Percentiles rank a stretch among this genome's conserved stretches.
phyloP scores from a whole-genome alignment of 2,888 invertebrate species.

The Caenorhabditis sp. region DNA sequence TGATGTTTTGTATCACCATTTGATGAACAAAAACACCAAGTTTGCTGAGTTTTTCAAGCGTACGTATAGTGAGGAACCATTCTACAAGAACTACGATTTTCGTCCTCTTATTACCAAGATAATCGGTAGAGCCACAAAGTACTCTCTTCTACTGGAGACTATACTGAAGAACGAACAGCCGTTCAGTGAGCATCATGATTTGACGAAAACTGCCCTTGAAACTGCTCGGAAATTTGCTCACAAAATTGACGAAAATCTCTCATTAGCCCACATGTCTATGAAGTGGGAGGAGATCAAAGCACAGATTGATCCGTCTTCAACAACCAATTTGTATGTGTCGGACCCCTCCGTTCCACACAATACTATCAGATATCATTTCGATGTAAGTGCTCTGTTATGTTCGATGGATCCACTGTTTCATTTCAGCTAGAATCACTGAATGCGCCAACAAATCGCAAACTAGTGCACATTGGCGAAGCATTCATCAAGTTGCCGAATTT shows the following conservation, averaged over 20 bases:
- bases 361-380: slow-evolving; percentile 50
- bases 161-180: slow-evolving; percentile 69
- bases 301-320: slow-evolving; percentile 61
- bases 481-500: slow-evolving; percentile 39
- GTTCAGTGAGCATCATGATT: slow-evolving; percentile 52
- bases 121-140: slow-evolving; percentile 72
- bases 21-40: slow-evolving; percentile 63
- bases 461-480: slow-evolving; percentile 56
- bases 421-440: slow-evolving; percentile 52
- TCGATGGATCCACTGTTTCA: background rate
- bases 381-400: slow-evolving; percentile 31
- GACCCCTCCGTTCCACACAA: slow-evolving; percentile 56
- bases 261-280: slow-evolving; percentile 68
- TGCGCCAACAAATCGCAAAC: slow-evolving; percentile 38
- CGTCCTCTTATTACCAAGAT: slow-evolving; percentile 71
- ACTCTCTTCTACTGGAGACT: slow-evolving; percentile 70
- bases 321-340: slow-evolving; percentile 58
- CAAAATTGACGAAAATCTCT: slow-evolving; percentile 71
- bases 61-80: slow-evolving; percentile 54
- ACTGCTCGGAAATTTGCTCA: slow-evolving; percentile 69
- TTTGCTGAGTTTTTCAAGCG: slow-evolving; percentile 69
- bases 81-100: slow-evolving; percentile 70
- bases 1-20: slow-evolving; percentile 60
- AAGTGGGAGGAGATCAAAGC: slow-evolving; percentile 69
- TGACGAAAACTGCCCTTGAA: slow-evolving; percentile 64